A percentile compares a stretch with the other conserved stretches of the same genome.
Conservation (phyloP, 2,113 vertebrate species). For the Podilymbus podiceps region DNA sequence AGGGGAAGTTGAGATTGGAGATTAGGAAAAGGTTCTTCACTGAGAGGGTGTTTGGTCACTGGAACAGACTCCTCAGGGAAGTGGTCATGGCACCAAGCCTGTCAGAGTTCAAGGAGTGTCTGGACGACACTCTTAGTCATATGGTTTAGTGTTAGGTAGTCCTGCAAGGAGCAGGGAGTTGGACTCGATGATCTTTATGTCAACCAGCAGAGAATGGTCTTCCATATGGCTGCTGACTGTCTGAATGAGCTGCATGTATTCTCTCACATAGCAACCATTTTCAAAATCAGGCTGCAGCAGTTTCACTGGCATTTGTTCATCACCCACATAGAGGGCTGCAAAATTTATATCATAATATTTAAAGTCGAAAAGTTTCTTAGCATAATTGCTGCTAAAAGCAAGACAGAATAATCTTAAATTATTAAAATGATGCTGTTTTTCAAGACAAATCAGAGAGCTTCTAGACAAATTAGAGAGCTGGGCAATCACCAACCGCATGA, state of each 20-base stretch:
- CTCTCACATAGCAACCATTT: no score
- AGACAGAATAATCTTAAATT: background rate
- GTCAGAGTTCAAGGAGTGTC: background rate
- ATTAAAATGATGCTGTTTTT: background rate
- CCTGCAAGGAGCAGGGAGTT: background rate
- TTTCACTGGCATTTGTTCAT: no score
- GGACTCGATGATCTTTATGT: background rate
- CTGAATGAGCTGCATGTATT: no score
- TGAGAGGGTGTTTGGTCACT: background rate
- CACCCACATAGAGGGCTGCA: no score
- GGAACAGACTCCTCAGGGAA: background rate
- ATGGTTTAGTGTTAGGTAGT: background rate
- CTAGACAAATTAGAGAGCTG: no score
- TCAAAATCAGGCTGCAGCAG: background rate
- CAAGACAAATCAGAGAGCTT: no score
- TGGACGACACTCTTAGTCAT: background rate
- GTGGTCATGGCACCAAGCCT: background rate
- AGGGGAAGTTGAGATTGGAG: background rate
- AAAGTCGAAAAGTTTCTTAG: background rate
- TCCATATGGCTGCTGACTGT: background rate
- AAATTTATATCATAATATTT: background rate
- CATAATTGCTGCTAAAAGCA: background rate
- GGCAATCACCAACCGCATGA: no score
- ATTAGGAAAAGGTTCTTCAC: background rate
- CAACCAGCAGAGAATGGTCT: background rate